Conservation (phyloP, 2,113 vertebrate genomes). For the Rana temporaria region DNA sequence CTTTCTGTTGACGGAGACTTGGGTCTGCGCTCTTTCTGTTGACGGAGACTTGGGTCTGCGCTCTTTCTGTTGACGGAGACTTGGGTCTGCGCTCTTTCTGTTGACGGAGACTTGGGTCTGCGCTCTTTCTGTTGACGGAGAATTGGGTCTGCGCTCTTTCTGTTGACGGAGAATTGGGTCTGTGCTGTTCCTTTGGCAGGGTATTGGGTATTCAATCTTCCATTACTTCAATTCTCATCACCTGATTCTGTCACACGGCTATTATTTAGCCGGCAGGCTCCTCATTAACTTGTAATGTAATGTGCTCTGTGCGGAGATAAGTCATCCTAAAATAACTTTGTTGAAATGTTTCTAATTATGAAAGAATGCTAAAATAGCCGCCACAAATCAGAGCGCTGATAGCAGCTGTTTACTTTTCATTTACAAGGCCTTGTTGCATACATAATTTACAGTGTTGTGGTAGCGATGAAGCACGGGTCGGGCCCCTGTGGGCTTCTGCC, state of each 20-base stretch:
- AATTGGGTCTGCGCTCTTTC: too few species aligned
- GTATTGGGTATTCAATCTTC: background rate
- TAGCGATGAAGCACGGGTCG: slow-evolving; percentile 1
- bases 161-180: too few species aligned
- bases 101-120: too few species aligned
- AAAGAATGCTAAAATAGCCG: background rate
- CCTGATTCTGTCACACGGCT: background rate
- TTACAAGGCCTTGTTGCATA: slow-evolving; percentile 12
- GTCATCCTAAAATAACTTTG: background rate
- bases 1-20: too few species aligned
- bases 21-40: too few species aligned
- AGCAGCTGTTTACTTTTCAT: slow-evolving; percentile 12
- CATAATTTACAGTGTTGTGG: slow-evolving; percentile 29
- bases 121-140: too few species aligned
- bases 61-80: too few species aligned
- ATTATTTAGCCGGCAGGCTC: background rate
- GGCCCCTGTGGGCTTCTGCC: background rate
- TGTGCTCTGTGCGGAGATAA: background rate
- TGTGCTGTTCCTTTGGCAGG: too few species aligned
- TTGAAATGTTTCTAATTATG: background rate
- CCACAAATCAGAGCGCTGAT: background rate
- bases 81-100: too few species aligned
- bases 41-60: too few species aligned
- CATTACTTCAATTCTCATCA: background rate
- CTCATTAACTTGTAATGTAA: background rate